phyloP scores from a whole-genome alignment of 2,113 vertebrate species.

The Gracilinanus agilis region DNA sequence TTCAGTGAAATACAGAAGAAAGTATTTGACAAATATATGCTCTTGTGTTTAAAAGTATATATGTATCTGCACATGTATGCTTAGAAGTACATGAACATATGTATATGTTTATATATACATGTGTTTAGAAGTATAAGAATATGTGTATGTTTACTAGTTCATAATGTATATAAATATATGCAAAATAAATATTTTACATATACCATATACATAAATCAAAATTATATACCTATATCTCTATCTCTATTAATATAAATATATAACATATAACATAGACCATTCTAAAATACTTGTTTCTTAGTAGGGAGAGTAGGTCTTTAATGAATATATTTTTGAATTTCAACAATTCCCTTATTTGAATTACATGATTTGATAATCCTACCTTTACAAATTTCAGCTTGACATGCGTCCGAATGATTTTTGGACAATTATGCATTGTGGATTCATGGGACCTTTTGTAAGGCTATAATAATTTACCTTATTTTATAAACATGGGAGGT shows the following conservation, averaged over 20 bases:
- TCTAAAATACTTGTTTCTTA: not conserved
- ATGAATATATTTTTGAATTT: not conserved
- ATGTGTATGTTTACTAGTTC: not conserved
- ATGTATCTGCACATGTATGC: too few relatives aligned
- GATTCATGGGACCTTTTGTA: not conserved
- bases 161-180: not conserved
- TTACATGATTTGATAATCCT: not conserved
- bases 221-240: not conserved
- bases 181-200: not conserved
- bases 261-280: too few relatives aligned
- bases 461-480: not conserved
- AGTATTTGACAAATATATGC: too few relatives aligned
- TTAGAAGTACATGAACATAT: too few relatives aligned
- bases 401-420: not conserved
- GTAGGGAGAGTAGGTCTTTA: not conserved
- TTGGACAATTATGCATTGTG: not conserved
- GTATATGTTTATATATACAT: too few relatives aligned
- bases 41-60: too few relatives aligned
- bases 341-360: not conserved
- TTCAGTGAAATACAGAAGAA: too few relatives aligned
- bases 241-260: not conserved
- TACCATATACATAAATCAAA: not conserved
- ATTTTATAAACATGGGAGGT: not conserved
- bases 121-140: too few relatives aligned
- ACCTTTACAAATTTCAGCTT: not conserved